A percentile compares a stretch with the other conserved stretches of the same genome.
phyloP scores from a whole-genome alignment of 2,888 invertebrate species.

The Auanema freiburgensis region DNA sequence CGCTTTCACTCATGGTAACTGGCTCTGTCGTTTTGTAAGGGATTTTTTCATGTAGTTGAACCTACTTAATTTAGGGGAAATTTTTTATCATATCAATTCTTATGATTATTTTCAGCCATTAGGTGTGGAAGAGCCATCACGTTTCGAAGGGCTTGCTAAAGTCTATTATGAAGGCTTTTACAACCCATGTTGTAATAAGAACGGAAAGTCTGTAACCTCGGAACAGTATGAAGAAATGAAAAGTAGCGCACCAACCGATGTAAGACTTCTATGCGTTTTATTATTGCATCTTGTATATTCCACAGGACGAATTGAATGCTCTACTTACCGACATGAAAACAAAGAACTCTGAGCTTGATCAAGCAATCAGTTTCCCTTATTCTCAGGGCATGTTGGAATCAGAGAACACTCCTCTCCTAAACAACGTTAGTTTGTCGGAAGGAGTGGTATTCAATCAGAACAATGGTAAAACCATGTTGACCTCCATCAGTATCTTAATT shows the following conservation, averaged over 20 bases:
- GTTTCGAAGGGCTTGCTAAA: constrained; percentile 54
- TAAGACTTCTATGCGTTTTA: constrained; percentile 7
- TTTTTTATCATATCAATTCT: too few species aligned
- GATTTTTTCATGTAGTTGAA: too few species aligned
- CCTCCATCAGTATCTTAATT: not conserved
- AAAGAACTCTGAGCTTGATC: constrained; percentile 38
- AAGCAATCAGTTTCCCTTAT: constrained; percentile 8
- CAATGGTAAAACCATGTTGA: constrained; percentile 25
- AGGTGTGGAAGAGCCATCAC: constrained; percentile 40
- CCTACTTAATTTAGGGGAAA: too few species aligned
- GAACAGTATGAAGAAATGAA: constrained; percentile 5
- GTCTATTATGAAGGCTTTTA: constrained; percentile 54
- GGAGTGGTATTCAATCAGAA: constrained; percentile 28
- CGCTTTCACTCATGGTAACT: too few species aligned
- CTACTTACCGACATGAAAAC: constrained; percentile 41
- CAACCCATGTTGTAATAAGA: constrained; percentile 17
- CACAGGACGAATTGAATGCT: constrained; percentile 43
- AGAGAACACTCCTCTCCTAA: constrained; percentile 24
- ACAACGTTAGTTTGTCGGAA: constrained; percentile 34
- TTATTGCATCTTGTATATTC: not conserved
- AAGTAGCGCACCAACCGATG: constrained; percentile 26
- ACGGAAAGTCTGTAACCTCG: not conserved
- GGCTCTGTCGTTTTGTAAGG: too few species aligned
- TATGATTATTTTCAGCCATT: constrained; percentile 48
- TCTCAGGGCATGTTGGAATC: constrained; percentile 15